Percentiles rank a stretch among this genome's conserved stretches.
Conservation (phyloP, 2,797 vertebrate genomes). For the Trachops cirrhosus region DNA sequence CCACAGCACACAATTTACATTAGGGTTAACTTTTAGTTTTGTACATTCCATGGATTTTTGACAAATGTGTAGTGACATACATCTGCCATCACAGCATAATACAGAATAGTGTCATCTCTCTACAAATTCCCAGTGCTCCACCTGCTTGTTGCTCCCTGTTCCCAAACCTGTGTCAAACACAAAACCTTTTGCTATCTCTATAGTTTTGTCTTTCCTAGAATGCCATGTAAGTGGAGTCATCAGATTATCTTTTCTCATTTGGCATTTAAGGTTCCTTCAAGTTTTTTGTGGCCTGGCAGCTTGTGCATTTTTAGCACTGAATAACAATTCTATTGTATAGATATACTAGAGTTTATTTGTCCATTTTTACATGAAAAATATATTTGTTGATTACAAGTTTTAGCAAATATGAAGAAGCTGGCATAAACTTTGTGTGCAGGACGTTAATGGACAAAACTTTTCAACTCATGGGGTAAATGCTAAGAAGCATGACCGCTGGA, state of each 20-base stretch:
- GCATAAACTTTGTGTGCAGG: not conserved
- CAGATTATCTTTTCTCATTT: not conserved
- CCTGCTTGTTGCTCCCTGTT: not conserved
- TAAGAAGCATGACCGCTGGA: not conserved
- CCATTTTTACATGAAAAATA: not conserved
- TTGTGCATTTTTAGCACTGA: not conserved
- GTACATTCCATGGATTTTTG: not conserved
- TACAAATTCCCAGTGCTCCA: not conserved
- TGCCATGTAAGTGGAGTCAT: not conserved
- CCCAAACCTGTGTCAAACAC: not conserved
- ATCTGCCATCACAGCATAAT: not conserved
- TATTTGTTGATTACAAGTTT: not conserved
- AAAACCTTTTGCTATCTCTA: not conserved
- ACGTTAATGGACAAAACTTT: not conserved
- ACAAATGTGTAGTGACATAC: too few species aligned
- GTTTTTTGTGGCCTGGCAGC: not conserved
- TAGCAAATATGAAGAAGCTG: not conserved
- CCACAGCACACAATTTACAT: not conserved
- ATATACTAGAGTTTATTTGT: not conserved
- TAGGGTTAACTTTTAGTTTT: not conserved
- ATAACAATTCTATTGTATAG: not conserved
- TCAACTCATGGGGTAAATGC: not conserved
- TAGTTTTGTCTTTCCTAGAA: not conserved
- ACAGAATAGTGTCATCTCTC: not conserved
- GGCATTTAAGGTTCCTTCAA: not conserved